phyloP scores from a whole-genome alignment of 2,888 invertebrate species.

The Pristionchus entomophagus region DNA sequence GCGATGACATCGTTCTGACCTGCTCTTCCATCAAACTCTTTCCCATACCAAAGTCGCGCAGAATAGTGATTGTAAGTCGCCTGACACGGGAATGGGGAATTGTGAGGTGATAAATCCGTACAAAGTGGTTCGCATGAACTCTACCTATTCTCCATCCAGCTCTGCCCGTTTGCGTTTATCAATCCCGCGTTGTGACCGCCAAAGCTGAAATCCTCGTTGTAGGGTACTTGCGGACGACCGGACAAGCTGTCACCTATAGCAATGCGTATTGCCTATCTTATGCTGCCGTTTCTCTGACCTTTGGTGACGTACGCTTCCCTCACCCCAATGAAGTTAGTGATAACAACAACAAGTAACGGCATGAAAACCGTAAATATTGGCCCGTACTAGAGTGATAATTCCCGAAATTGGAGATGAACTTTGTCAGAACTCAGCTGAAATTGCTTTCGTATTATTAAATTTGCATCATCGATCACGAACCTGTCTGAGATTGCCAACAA shows the following conservation, averaged over 20 bases:
- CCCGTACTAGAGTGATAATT: neutral
- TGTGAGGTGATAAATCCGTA: too few species aligned
- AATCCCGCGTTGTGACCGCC: neutral
- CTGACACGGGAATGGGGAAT: too few species aligned
- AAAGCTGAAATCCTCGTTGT: neutral
- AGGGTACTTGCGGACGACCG: neutral
- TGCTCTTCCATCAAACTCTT: neutral
- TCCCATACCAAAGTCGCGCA: constrained; percentile 2
- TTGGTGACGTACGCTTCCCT: constrained; percentile 6
- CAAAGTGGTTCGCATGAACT: neutral
- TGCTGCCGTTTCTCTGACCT: neutral
- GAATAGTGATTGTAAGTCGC: neutral
- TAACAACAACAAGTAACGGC: neutral
- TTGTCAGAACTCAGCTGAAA: neutral
- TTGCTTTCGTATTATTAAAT: too few species aligned
- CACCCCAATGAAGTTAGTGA: neutral
- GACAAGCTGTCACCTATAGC: neutral
- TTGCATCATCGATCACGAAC: neutral
- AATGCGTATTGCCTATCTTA: neutral
- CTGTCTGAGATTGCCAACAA: neutral
- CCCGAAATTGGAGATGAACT: neutral
- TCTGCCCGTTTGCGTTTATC: constrained; percentile 12
- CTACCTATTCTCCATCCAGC: constrained; percentile 14
- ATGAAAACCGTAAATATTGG: constrained; percentile 2
- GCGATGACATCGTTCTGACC: too few species aligned